A percentile compares a stretch with the other conserved stretches of the same genome.
These are phyloP conservation scores for Cenopis cana DNA, from an alignment of 2,888 invertebrate genomes.

Conservation along the genomic window DNA sequence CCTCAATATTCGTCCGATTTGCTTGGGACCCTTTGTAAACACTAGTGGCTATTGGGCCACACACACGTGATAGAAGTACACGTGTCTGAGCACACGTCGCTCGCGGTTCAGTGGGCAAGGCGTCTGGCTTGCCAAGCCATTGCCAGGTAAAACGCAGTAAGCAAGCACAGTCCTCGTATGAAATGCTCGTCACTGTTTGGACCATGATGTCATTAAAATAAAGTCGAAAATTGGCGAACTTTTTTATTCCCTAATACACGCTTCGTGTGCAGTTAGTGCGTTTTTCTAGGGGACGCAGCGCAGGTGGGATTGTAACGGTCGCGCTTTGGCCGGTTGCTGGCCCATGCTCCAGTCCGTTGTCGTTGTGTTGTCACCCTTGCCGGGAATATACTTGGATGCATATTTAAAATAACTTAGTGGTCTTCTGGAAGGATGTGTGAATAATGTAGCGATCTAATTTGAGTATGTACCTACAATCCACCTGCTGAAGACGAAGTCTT, in stretches of 20 bases:
- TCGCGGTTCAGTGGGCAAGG: constrained; percentile 78
- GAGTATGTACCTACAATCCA: not conserved
- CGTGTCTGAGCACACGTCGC: constrained; percentile 65
- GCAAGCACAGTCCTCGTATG: too few species aligned
- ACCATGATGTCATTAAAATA: too few species aligned
- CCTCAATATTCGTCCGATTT: constrained; percentile 21
- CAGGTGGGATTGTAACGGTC: constrained; percentile 83
- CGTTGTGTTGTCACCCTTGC: not conserved
- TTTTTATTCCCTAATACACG: too few species aligned
- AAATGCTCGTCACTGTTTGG: too few species aligned
- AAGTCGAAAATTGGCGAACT: too few species aligned
- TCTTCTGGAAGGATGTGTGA: not conserved
- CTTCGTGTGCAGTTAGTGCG: constrained; percentile 10
- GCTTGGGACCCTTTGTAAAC: constrained; percentile 26
- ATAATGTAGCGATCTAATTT: too few species aligned
- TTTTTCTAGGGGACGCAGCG: constrained; percentile 44
- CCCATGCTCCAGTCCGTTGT: constrained; percentile 44
- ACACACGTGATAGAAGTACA: constrained; percentile 31
- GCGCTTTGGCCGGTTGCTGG: constrained; percentile 51
- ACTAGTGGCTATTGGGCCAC: not conserved
- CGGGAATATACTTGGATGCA: not conserved
- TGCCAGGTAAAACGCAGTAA: constrained; percentile 3
- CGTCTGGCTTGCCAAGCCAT: constrained; percentile 48
- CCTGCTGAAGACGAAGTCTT: not conserved
- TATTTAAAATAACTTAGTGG: not conserved